Conservation (phyloP, 2,113 vertebrate genomes). For the Falco punctatus region DNA sequence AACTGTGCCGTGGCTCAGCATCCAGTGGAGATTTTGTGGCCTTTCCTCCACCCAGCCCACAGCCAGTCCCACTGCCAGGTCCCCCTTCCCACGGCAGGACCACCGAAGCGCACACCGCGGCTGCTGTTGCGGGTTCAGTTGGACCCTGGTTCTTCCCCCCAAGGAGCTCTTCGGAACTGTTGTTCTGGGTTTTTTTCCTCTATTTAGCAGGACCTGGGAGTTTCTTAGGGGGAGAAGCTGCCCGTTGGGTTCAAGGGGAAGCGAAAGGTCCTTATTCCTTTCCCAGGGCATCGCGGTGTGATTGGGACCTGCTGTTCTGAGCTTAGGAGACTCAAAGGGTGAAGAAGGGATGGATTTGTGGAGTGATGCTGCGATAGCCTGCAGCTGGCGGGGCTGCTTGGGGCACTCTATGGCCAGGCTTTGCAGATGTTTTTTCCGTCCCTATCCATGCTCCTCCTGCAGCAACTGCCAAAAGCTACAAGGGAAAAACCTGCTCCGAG, state of each 20-base stretch:
- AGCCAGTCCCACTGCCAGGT: background rate
- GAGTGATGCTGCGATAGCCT: background rate
- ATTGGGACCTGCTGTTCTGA: background rate
- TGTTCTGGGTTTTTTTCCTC: background rate
- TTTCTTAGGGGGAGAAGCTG: background rate
- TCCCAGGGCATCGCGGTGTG: fast-evolving
- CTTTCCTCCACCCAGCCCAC: background rate
- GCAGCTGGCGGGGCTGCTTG: background rate
- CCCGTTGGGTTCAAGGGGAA: background rate
- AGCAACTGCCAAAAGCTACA: slow-evolving; percentile 24
- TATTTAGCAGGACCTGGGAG: background rate
- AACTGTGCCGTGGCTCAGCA: background rate
- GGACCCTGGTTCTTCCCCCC: background rate
- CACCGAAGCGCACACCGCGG: fast-evolving
- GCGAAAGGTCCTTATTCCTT: background rate
- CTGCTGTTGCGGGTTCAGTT: background rate
- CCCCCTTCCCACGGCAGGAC: background rate
- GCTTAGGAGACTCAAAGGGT: background rate
- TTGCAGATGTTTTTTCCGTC: background rate
- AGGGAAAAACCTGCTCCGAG: background rate
- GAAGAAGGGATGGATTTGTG: background rate
- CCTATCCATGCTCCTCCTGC: background rate
- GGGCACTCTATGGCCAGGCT: background rate
- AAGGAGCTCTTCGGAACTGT: background rate
- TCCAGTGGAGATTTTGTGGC: background rate